Evolutionary conservation across 2,113 vertebrate species (phyloP).

Genomic region (Xiphorhynchus elegans): DNA sequence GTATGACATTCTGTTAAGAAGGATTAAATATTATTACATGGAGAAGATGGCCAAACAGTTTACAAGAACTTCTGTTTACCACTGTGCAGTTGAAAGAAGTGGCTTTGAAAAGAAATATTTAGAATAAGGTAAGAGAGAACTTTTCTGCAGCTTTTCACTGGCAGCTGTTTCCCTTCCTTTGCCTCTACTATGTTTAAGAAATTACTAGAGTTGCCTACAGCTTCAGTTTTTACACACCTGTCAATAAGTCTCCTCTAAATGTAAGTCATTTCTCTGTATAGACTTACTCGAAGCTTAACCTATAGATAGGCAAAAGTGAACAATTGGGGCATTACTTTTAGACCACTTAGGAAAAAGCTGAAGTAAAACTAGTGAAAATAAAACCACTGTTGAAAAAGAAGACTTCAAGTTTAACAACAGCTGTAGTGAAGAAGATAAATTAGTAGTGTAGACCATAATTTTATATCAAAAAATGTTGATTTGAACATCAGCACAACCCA

Average conservation of each 20-base stretch:
- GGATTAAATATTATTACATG: constrained; percentile 13
- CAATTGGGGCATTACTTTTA: neutral
- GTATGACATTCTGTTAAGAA: neutral
- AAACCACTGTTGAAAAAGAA: neutral
- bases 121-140: neutral
- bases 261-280: neutral
- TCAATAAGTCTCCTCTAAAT: neutral
- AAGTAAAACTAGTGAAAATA: neutral
- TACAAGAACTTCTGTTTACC: constrained; percentile 6
- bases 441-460: neutral
- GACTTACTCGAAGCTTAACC: neutral
- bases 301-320: neutral
- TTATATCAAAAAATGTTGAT: neutral
- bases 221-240: neutral
- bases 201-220: neutral
- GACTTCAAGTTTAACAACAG: neutral
- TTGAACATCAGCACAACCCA: neutral
- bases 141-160: neutral
- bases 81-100: neutral
- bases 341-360: neutral
- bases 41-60: neutral
- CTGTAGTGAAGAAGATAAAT: neutral
- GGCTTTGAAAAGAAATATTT: neutral
- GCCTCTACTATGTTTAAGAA: neutral
- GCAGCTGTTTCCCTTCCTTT: neutral